These are phyloP conservation scores for Epistrophe grossulariae DNA, from an alignment of 2,888 invertebrate species.

Conservation along the genomic window DNA sequence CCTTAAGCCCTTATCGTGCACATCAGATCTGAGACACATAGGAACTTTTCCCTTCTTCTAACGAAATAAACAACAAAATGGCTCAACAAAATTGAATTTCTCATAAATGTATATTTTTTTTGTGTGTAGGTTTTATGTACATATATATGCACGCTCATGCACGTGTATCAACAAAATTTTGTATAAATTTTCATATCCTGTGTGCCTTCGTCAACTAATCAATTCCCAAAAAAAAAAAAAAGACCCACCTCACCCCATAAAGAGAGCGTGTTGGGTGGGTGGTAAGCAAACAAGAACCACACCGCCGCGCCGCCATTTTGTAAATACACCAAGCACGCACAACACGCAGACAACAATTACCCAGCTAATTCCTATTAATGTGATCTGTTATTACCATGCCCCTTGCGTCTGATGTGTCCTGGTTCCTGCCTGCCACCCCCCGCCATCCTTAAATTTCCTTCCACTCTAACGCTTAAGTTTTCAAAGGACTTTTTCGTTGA, in stretches of 20 bases:
- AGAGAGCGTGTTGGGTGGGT: not conserved
- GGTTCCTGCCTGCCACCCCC: not conserved
- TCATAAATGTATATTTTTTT: not conserved
- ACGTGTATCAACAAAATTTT: conserved; percentile 32
- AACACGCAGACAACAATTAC: conserved; percentile 63
- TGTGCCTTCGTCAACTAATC: conserved; percentile 16
- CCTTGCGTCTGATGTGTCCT: no score
- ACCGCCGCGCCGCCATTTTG: conserved; percentile 29
- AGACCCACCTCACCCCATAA: no score
- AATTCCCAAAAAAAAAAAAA: not conserved
- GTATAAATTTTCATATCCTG: conserved; percentile 25
- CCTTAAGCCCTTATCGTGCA: not conserved
- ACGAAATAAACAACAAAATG: not conserved
- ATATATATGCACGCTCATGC: not conserved
- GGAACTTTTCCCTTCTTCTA: not conserved
- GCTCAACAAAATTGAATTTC: conserved; percentile 1
- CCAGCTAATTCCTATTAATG: conserved; percentile 68
- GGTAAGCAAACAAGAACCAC: not conserved
- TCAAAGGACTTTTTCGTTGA: conserved; percentile 30
- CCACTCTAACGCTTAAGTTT: conserved; percentile 28
- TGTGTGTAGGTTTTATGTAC: not conserved
- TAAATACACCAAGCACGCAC: conserved; percentile 27
- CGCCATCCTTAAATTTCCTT: not conserved
- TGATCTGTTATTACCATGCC: conserved; percentile 38
- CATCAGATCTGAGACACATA: not conserved